Evolutionary conservation across 2,797 vertebrate genomes (phyloP), one percentile per base, ranked within the genome.

Genomic region (Cyprinella venusta): DNA sequence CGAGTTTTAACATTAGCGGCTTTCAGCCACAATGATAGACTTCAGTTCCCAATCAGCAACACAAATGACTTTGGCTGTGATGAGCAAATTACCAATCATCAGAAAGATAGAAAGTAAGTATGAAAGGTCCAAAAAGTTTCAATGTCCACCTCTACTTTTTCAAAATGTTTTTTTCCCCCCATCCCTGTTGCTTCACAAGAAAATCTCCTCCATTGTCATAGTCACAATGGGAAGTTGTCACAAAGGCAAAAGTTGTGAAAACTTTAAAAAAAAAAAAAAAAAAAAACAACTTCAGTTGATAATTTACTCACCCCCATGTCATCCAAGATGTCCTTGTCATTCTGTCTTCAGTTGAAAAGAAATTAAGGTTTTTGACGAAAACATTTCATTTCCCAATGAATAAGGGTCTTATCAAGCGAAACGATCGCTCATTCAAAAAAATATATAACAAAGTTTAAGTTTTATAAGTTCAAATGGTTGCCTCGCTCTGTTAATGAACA

Each of bases 1-100:
- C 9, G 52, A 83, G 40, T 33, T 54, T 75, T 71, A 70, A 77
- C 15, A 68, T 78, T 70, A 77, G 74, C 13, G 21, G 75, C 75
- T 83, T 54, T 77, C 52, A 13, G 64, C 50, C 65, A 70, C 65
- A 19, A 45, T 68, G 82, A 70, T 65, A 70, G 74, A 69, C 19
- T 69, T 68, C 30, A 56, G 61, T 56, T 56, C 26, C 52, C 52
- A 16, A 38, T 77, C 74, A 77, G 38, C 38, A 76, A 61, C 65
- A 77, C 50, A 48, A 77, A 83, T 77, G 38, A 77, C 74, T 76
- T 76, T 15, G 38, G 59, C 63, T 59, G 24, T 45, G 38, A 76
- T n/a, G 36, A 48, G 81, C 13, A 63, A 77, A 78, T 70, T 30
- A 78, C 50, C 40, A 78, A 70, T 61, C 72, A 42, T 68, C 36